Percentiles rank a stretch among this genome's conserved stretches.
Evolutionary conservation across 2,888 invertebrate genomes (phyloP).

Genomic region (Mesorhabditis spiculigera): DNA sequence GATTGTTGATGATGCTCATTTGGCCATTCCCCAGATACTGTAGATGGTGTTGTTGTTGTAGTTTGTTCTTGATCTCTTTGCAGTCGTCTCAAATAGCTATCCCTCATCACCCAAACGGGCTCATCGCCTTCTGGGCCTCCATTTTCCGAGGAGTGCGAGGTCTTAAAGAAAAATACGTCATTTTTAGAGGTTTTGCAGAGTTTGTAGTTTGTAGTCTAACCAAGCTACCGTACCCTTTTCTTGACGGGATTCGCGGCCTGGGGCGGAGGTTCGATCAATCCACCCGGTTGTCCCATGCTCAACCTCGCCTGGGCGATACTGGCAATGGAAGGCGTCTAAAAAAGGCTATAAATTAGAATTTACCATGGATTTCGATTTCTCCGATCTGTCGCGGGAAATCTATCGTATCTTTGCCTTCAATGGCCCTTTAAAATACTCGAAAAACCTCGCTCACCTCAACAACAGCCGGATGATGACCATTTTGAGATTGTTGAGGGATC

Average conservation of each 20-base stretch:
- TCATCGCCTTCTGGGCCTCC: conserved; percentile 19
- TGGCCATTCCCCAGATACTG: not conserved
- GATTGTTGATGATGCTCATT: not conserved
- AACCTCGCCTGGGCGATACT: conserved; percentile 6
- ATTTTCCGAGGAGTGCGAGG: not conserved
- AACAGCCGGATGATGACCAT: no score
- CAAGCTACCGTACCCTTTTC: not conserved
- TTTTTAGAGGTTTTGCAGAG: not conserved
- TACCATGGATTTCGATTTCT: no score
- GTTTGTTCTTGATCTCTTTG: conserved; percentile 44
- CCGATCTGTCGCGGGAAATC: no score
- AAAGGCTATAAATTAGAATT: not conserved
- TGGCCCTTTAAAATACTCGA: no score
- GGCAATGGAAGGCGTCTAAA: not conserved
- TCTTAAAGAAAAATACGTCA: not conserved
- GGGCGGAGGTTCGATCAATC: not conserved
- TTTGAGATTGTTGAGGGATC: no score
- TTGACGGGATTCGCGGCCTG: not conserved
- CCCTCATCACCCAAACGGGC: conserved; percentile 54
- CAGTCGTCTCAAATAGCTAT: conserved; percentile 51
- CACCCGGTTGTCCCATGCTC: not conserved
- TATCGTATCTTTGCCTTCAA: no score
- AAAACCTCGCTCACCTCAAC: no score
- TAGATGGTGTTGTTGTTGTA: conserved; percentile 9
- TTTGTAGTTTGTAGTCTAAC: not conserved